A percentile compares a stretch with the other conserved stretches of the same genome.
These are phyloP conservation scores for Micropoecilia bifurca DNA, from an alignment of 2,797 vertebrate genomes.

Conservation along the genomic window DNA sequence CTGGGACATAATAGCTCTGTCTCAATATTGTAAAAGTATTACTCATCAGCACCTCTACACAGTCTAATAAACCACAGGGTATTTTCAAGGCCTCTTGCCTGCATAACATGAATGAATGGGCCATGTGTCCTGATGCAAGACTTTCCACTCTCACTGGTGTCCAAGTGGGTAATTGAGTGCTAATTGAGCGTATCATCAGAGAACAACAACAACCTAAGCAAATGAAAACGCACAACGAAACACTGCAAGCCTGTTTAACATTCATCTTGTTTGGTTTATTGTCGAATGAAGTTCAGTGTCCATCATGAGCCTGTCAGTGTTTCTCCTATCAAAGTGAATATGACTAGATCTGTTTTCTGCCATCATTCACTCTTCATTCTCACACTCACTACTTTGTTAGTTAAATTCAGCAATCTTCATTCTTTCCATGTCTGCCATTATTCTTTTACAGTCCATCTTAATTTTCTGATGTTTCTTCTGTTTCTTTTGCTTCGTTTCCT, in stretches of 20 bases:
- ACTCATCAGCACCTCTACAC: constrained; percentile 17
- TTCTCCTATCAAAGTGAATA: constrained; percentile 38
- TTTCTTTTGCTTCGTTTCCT: constrained; percentile 19
- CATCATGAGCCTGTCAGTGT: constrained; percentile 27
- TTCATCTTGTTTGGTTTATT: constrained; percentile 41
- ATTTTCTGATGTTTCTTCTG: constrained; percentile 13
- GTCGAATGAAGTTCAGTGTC: constrained; percentile 42
- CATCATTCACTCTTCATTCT: constrained; percentile 20
- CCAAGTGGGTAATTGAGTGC: constrained; percentile 58
- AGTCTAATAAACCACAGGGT: constrained; percentile 35
- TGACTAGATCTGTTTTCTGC: constrained; percentile 33
- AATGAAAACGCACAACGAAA: constrained; percentile 43
- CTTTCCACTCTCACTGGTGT: constrained; percentile 35
- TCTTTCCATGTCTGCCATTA: constrained; percentile 16
- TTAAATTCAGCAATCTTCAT: constrained; percentile 3
- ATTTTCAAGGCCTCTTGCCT: constrained; percentile 53
- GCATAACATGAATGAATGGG: constrained; percentile 57
- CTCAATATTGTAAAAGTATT: neutral
- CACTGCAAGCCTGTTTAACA: constrained; percentile 29
- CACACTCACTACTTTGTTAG: neutral
- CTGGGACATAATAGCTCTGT: neutral
- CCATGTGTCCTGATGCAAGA: constrained; percentile 52
- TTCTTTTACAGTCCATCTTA: constrained; percentile 15
- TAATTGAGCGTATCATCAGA: constrained; percentile 58
- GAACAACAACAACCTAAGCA: constrained; percentile 39